phyloP scores from a whole-genome alignment of 2,888 invertebrate genomes.

The Fissipunctia ypsillon region DNA sequence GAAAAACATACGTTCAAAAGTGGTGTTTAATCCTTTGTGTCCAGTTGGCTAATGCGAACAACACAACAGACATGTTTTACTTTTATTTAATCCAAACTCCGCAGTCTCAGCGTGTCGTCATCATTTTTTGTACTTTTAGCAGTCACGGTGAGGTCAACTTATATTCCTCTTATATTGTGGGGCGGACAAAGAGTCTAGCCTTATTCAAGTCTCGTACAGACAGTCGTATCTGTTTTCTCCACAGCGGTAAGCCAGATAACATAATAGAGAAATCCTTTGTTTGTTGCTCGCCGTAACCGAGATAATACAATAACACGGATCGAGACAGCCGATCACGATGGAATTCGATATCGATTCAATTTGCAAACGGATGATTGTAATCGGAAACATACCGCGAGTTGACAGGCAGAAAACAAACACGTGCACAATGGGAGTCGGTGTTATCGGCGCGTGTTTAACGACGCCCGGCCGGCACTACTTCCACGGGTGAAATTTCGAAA shows the following conservation, averaged over 20 bases:
- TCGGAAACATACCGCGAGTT: conserved; percentile 69
- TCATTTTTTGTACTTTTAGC: conserved; percentile 73
- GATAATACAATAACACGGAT: conserved; percentile 70
- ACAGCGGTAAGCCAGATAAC: conserved; percentile 73
- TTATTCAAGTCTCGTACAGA: conserved; percentile 66
- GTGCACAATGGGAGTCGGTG: conserved; percentile 70
- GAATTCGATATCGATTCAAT: conserved; percentile 72
- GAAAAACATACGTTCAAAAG: conserved; percentile 58
- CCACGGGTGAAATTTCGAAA: conserved; percentile 77
- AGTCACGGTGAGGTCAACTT: conserved; percentile 68
- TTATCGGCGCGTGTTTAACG: conserved; percentile 72
- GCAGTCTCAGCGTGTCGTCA: conserved; percentile 63
- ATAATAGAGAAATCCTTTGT: conserved; percentile 79
- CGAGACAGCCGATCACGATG: conserved; percentile 64
- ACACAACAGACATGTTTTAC: conserved; percentile 70
- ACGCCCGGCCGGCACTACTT: conserved; percentile 63
- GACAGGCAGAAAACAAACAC: conserved; percentile 70
- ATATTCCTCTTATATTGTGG: conserved; percentile 60
- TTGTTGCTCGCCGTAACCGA: conserved; percentile 60
- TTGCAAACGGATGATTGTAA: conserved; percentile 73
- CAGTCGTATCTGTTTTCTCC: conserved; percentile 71
- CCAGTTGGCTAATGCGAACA: conserved; percentile 49
- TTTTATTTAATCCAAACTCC: conserved; percentile 72
- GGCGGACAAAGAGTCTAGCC: conserved; percentile 65
- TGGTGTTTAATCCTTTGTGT: conserved; percentile 65